A percentile compares a stretch with the other conserved stretches of the same genome.
phyloP scores from a whole-genome alignment of 2,888 invertebrate species.

The Chouioia cunea region DNA sequence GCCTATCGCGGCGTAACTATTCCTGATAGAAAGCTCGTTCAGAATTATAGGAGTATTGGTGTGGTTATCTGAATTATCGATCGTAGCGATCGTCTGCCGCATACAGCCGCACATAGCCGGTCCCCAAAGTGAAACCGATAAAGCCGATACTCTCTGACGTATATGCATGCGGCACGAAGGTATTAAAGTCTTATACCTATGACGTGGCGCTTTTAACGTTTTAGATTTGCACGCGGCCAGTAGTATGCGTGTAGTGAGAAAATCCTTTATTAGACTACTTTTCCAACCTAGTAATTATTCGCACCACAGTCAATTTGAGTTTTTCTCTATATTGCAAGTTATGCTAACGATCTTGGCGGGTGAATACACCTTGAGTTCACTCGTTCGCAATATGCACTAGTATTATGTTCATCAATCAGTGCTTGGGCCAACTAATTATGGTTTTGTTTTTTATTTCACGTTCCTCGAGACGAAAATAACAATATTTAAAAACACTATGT shows the following conservation, averaged over 20 bases:
- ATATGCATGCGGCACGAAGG: not conserved
- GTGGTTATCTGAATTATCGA: constrained; percentile 39
- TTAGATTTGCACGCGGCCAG: constrained; percentile 30
- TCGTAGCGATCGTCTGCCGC: constrained; percentile 31
- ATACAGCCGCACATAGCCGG: not conserved
- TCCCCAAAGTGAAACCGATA: constrained; percentile 22
- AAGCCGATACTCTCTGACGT: constrained; percentile 2
- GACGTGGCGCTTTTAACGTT: constrained; percentile 29
- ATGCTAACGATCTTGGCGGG: no score
- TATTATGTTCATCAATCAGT: no score
- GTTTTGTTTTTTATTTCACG: no score
- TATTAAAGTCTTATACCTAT: constrained; percentile 35
- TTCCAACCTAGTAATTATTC: constrained; percentile 32
- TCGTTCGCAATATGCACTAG: no score
- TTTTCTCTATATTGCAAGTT: no score
- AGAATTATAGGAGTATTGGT: constrained; percentile 15
- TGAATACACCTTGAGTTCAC: no score
- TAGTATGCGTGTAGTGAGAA: not conserved
- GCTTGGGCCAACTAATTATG: no score
- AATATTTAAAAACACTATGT: no score
- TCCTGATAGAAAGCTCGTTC: constrained; percentile 6
- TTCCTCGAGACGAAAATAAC: no score
- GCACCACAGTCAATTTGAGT: not conserved
- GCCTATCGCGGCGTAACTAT: not conserved
- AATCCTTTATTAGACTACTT: constrained; percentile 41